These are phyloP conservation scores for cattle (Bos taurus) DNA, from an alignment of 2,113 vertebrate genomes.

Conservation along the genomic window ARS-UCD2.0 NC_037332.1:61303001-61303500, in stretches of 20 bases:
- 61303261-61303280: neutral
- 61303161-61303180: neutral
- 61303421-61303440: neutral
- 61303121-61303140: neutral
- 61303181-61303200: neutral
- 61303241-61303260: neutral
- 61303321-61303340: neutral
- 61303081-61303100: neutral
- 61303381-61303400: neutral
- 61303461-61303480: neutral
- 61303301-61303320: neutral
- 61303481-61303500: neutral
- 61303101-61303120: neutral
- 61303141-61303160: neutral
- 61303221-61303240: neutral
- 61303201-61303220: neutral
- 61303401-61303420: neutral
- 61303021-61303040: neutral
- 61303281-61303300: neutral
- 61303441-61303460: neutral
- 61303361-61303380: neutral
- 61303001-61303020: neutral
- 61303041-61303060: neutral
- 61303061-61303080: neutral
- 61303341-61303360: neutral